Base-by-base conservation (phyloP, 2,888 invertebrate species). In the Leucophenga maculata region DNA sequence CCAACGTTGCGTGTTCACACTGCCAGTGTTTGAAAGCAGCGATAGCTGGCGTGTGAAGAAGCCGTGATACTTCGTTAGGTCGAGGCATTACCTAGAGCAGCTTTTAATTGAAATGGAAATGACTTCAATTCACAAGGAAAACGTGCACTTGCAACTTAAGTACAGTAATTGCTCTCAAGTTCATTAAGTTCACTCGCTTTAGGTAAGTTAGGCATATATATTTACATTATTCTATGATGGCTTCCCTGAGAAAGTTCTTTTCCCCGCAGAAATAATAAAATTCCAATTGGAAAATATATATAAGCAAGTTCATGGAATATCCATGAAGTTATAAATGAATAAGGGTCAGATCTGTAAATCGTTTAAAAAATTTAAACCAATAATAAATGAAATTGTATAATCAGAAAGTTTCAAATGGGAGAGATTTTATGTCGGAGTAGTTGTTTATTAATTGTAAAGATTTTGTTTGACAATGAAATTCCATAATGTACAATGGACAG, bases 21-120 rank as follows among this genome's bases (percentile, higher is more conserved):
- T 18, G 14, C 18, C 31, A 52, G 20, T 16, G 57, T 8, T 46
- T 50, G 16, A 50, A 16, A 46, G 39, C 39, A 52, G 26, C 44
- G 11, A 79, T 72, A 57, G 44, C 55, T 44, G 66, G 71, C 80
- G 76, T 78, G 83, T 69, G 79, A 81, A 79, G 69, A 39, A 59
- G 20, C 39, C 55, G 66, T 44, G 39, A 6, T 39, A 9, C 39
- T 39, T 39, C 8, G 4, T 11, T 67, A 68, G 67, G 65, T 50
- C 18, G 50, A 8, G 1, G 50, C 6, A 50, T 50, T 14, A 46
- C 3, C 26, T 3, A 26, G 72, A 70, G 70, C 69, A 48, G 68
- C 69, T 76, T 50, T 31, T 80, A 83, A 82, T 80, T 83, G 83
- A 82, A 76, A 79, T 74, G 71, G 67, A 73, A 74, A 72, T 71